These are phyloP conservation scores for Pimpla rufipes DNA, from an alignment of 2,888 invertebrate species.

Conservation along the genomic window DNA sequence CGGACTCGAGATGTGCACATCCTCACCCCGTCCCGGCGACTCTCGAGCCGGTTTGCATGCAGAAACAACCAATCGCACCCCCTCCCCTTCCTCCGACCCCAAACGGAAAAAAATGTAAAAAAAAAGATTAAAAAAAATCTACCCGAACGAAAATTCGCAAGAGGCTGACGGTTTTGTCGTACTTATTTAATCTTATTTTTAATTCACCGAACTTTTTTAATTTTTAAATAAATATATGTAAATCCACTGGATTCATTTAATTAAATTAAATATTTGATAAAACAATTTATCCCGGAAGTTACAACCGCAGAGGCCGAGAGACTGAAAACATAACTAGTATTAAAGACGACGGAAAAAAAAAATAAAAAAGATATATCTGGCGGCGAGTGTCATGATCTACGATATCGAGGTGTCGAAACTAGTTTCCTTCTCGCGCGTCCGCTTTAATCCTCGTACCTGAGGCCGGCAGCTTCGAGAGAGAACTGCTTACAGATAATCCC, in stretches of 20 bases:
- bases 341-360: constrained; percentile 11
- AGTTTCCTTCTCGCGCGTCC: constrained; percentile 41
- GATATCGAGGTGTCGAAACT: constrained; percentile 57
- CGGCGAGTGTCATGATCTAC: constrained; percentile 31
- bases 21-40: neutral
- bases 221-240: neutral
- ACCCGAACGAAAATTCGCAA: neutral
- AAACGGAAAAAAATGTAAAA: neutral
- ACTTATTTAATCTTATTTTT: neutral
- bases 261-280: neutral
- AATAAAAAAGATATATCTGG: neutral
- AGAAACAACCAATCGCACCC: constrained; percentile 26
- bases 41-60: constrained; percentile 12
- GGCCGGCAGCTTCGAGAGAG: constrained; percentile 13
- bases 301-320: neutral
- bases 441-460: constrained; percentile 55
- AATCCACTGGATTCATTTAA: neutral
- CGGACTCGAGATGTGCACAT: constrained; percentile 23
- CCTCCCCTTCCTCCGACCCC: neutral
- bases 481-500: constrained; percentile 8
- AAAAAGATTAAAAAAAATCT: neutral
- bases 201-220: neutral
- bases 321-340: constrained; percentile 2
- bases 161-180: neutral
- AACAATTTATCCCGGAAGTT: neutral